Evolutionary conservation across 2,797 vertebrate species (phyloP), one percentile per base, ranked within the genome.

Genomic region (Bovichtus diacanthus): DNA sequence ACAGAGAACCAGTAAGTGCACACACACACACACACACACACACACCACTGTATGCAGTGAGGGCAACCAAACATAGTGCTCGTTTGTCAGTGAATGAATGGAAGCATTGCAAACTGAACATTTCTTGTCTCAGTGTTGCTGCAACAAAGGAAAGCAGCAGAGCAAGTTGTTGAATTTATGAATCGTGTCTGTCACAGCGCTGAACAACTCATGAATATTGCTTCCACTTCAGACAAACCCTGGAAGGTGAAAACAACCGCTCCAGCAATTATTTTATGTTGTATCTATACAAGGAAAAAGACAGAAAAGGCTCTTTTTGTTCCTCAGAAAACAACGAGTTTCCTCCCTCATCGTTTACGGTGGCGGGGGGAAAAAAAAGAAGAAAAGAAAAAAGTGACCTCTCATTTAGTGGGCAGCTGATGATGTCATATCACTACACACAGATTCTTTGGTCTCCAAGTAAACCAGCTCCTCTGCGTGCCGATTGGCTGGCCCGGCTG

Each of bases 381-480:
- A 47, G 19, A 50, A 77, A 72, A 46, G 53, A 21, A n/a, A 88
- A 78, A 87, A 87, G 85, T 93, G 92, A 92, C 92, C 92, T 94
- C 91, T 94, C 91, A 87, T 93, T 94, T 93, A 93, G 91, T 92
- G 94, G 93, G 80, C 90, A 90, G 90, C 92, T 92, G 92, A 89
- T 95, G 95, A 96, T 94, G 94, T 96, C 94, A 95, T 85, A 91
- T 94, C 89, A 89, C 92, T 89, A 88, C 90, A 89, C 85, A 91
- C 91, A 93, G 91, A 94, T 93, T 92, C 89, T 92, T 93, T 90
- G 89, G 93, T 94, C 89, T 95, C 92, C 87, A 88, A 94, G 93
- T 91, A 91, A 94, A 94, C 81, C 88, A 85, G 88, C 85, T 87
- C 74, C 55, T 86, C 93, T 86, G 81, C 3, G 23, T 80, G 60